phyloP scores from a whole-genome alignment of 2,797 vertebrate species.

The Enteromius trimaculatus region DNA sequence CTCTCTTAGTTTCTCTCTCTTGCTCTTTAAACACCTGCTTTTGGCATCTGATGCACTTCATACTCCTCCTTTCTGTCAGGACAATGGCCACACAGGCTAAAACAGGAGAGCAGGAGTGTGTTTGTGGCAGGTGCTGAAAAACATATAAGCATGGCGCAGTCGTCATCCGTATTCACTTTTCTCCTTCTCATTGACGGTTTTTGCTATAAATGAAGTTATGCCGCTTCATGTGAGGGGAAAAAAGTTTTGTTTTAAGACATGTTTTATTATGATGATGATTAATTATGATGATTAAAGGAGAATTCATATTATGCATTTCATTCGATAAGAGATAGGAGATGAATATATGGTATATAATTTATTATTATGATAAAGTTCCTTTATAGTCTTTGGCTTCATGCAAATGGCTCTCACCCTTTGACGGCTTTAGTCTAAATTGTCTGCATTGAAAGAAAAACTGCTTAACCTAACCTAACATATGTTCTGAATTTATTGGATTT shows the following conservation, averaged over 20 bases:
- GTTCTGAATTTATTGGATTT: neutral
- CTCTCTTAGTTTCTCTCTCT: constrained; percentile 19
- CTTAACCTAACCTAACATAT: neutral
- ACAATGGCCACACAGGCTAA: constrained; percentile 67
- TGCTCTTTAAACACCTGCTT: constrained; percentile 70
- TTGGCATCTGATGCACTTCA: constrained; percentile 67
- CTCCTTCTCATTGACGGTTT: neutral
- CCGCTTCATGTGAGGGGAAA: neutral
- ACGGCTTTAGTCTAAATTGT: neutral
- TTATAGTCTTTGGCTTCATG: neutral
- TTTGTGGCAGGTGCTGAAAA: constrained; percentile 73
- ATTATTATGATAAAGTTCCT: neutral
- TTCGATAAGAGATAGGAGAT: neutral
- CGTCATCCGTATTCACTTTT: neutral
- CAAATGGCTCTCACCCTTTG: neutral
- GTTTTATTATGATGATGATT: neutral
- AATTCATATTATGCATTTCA: neutral
- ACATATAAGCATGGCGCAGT: neutral
- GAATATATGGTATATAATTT: neutral
- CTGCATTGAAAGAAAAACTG: neutral
- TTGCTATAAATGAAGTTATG: neutral
- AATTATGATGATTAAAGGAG: neutral
- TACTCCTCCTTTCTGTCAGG: constrained; percentile 73
- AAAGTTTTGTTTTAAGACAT: neutral
- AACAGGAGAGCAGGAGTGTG: constrained; percentile 70